Evolutionary conservation across 2,888 invertebrate species (phyloP), one percentile per base, ranked within the genome.

Genomic region (Perizoma flavofasciatum): DNA sequence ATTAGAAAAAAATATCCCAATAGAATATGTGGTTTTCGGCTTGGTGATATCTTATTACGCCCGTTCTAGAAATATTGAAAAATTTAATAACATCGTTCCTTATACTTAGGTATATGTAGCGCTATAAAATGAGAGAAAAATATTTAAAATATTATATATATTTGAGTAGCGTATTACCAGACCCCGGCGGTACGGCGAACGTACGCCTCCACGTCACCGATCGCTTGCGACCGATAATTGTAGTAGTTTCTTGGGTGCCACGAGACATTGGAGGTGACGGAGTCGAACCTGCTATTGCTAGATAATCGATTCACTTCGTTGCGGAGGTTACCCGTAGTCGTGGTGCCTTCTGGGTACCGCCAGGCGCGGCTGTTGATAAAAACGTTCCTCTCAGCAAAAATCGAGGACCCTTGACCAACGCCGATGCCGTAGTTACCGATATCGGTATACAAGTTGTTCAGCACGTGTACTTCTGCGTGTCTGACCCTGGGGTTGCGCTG

Each of bases 381-480:
- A 9, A 63, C 62, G 59, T 68, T 68, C 11, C 63, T 55, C 48
- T 68, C 68, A 6, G 63, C 59, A 47, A 55, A 53, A 33, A 68
- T 49, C 0, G 59, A 61, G 5, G 68, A 54, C 0, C 64, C 66
- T 8, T 55, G 64, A 8, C 59, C 68, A 0, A 35, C 66, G 5
- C 68, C 68, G 48, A 65, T 59, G 5, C 61, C 61, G 55, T 68
- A 68, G 11, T 5, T 11, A 7, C 55, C 61, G 3, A 66, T 51
- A 33, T 65, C 61, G 0, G 64, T 66, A 51, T 59, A 68, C 52
- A 68, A 35, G 59, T 68, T 68, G 59, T 68, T 68, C 6, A 66
- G 8, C 0, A 68, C 8, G 51, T 68, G 68, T 4, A 68, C 65
- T 10, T 63, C 59, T 8, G 58, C 66, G 47, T 5, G 66, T 2